phyloP scores from a whole-genome alignment of 2,888 invertebrate genomes.

The Lampropteryx suffumata region DNA sequence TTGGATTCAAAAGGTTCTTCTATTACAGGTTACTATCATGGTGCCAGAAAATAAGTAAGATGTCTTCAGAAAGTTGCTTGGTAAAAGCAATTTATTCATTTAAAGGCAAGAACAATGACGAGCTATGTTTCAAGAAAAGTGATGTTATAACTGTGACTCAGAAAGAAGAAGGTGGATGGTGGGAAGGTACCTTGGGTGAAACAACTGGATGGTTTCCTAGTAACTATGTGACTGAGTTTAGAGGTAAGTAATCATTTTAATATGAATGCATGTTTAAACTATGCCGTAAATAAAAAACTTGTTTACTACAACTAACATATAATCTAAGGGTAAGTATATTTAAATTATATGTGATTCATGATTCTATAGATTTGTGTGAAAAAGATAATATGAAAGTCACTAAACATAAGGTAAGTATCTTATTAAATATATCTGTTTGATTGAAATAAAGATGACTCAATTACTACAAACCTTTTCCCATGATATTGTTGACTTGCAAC shows the following conservation, averaged over 20 bases:
- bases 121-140: conserved; percentile 97
- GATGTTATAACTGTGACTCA: conserved; percentile 98
- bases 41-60: conserved; percentile 62
- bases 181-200: conserved; percentile 98
- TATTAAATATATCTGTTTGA: too few species aligned
- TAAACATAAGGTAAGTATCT: too few species aligned
- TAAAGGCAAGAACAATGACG: conserved; percentile 98
- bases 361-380: too few species aligned
- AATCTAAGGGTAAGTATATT: too few species aligned
- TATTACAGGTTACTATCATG: conserved; percentile 50
- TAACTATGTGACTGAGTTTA: conserved; percentile 97
- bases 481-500: too few species aligned
- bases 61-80: conserved; percentile 85
- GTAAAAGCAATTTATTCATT: conserved; percentile 97
- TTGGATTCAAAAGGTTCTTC: neutral
- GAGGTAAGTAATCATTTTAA: conserved; percentile 67
- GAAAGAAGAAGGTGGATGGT: conserved; percentile 98
- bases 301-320: too few species aligned
- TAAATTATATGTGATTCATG: too few species aligned
- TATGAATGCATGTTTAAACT: too few species aligned
- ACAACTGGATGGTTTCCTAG: conserved; percentile 99
- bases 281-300: too few species aligned
- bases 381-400: too few species aligned
- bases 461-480: too few species aligned
- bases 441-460: too few species aligned